Percentiles rank a stretch among this genome's conserved stretches.
Evolutionary conservation across 2,113 vertebrate species (phyloP).

Genomic region (Psittacus erithacus): DNA sequence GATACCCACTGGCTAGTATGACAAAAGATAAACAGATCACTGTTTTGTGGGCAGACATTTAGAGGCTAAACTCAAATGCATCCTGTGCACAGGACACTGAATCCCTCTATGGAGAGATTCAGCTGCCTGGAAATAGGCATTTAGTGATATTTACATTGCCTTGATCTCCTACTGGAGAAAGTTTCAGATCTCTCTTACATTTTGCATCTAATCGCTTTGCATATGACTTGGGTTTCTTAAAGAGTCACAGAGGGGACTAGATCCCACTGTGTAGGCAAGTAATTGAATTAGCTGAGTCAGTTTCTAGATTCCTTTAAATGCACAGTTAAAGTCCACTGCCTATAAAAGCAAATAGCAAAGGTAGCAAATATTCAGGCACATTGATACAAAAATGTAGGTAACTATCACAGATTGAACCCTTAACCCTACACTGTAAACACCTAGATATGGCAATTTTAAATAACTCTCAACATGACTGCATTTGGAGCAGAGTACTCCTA

Average conservation of each 20-base stretch:
- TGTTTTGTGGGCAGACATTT: background rate
- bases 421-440: background rate
- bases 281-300: background rate
- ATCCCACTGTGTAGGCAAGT: background rate
- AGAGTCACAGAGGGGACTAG: background rate
- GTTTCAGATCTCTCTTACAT: background rate
- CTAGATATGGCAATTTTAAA: background rate
- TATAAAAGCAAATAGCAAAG: background rate
- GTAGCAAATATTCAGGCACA: background rate
- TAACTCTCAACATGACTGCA: fast-evolving
- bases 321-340: background rate
- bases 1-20: background rate
- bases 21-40: background rate
- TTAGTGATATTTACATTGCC: background rate
- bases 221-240: background rate
- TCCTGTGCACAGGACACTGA: background rate
- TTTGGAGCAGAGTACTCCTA: background rate
- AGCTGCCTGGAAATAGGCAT: background rate
- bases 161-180: background rate
- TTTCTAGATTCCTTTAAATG: background rate
- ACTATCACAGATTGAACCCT: background rate
- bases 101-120: background rate
- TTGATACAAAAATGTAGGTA: background rate
- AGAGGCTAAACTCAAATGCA: background rate
- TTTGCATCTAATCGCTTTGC: background rate